Base-by-base conservation (phyloP, 1,140 invertebrate species). In the Lucilia sericata region DNA sequence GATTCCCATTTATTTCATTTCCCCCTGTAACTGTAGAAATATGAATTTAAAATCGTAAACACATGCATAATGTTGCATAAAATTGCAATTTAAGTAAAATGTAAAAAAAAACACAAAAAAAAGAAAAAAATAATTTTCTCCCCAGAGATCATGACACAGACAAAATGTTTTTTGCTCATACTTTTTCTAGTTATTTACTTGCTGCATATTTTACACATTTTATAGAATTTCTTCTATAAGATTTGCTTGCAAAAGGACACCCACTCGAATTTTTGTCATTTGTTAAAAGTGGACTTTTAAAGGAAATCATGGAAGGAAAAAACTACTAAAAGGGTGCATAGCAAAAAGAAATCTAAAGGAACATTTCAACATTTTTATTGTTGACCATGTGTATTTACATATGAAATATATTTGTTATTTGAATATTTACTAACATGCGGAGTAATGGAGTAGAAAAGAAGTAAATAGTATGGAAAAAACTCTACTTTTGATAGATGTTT, bases 21-120 rank as follows among this genome's bases (percentile, higher is more conserved):
- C 12, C 2, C 51, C 51, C 51, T 55, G 14, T 55, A 2, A 55
- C 51, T 55, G 12, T 0, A 42, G 51, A 12, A n/a, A 55, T 55
- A 55, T 49, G 49, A 17, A 55, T 42, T 42, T 42, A 55, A 13
- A 55, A 14, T 55, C 51, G 51, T 55, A 10, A 55, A 55, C 51
- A 55, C 17, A 55, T 55, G 51, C 51, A 55, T 55, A 55, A 55
- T 55, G 51, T 55, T 55, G 51, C 51, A 55, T 55, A 55, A 55
- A 55, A 55, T 55, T 55, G 17, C 13, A 55, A 55, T 55, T 55
- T 55, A 55, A 55, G 17, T 42, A 42, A 42, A 42, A 42, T 42
- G 42, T 10, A 42, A 42, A 10, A 10, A 42, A 2, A 3, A 8
- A 42, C 10, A 42, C 42, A 55, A 55, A 55, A 55, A 17, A 55